Conservation (phyloP, 2,888 invertebrate genomes). For the Therioaphis trifolii region DNA sequence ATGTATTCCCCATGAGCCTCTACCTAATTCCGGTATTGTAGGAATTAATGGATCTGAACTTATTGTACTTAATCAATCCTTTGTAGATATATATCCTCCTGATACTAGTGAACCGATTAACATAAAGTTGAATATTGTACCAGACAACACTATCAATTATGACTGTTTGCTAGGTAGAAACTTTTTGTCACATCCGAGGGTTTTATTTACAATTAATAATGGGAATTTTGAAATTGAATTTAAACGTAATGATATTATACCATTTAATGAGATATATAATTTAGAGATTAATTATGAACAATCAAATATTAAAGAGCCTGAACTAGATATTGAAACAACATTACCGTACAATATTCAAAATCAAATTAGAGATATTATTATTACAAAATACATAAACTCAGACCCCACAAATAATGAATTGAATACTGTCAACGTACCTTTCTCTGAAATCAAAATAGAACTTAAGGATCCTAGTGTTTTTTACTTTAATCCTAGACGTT, state of each 20-base stretch:
- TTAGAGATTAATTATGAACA: not conserved
- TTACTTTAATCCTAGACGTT: not conserved
- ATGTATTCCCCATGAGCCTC: no score
- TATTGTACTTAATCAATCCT: no score
- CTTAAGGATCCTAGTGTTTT: constrained; percentile 23
- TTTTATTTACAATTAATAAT: not conserved
- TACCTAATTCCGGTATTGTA: no score
- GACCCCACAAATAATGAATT: not conserved
- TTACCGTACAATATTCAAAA: not conserved
- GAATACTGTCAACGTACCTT: not conserved
- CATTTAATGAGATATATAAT: not conserved
- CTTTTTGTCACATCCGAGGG: not conserved
- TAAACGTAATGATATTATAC: constrained; percentile 11
- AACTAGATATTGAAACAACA: not conserved
- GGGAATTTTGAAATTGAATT: constrained; percentile 4
- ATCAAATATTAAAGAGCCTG: not conserved
- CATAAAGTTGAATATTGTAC: no score
- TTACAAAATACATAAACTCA: not conserved
- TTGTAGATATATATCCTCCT: no score
- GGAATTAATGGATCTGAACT: no score
- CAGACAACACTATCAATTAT: no score
- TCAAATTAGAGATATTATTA: not conserved
- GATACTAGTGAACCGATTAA: no score
- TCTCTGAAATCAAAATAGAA: constrained; percentile 9
- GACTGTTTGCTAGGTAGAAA: not conserved